Base-by-base conservation (phyloP, 2,113 vertebrate genomes). In the Osmerus eperlanus region DNA sequence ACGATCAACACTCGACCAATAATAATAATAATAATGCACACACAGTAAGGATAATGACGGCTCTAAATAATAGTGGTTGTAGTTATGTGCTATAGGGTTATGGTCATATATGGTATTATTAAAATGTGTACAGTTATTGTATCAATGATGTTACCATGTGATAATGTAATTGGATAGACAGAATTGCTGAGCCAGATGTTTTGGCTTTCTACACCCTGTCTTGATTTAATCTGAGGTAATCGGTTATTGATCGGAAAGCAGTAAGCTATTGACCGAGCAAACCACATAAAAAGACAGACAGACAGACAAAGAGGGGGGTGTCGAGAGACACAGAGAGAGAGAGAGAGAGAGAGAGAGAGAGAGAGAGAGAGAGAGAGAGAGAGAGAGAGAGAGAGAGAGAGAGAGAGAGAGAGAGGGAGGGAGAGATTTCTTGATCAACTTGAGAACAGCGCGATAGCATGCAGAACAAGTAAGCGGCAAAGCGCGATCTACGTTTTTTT, bases 401-500 rank as follows among this genome's bases (percentile, higher is more conserved):
- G 64, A 60, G 71, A 32, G 65, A 56, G 71, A 60, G 58, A 53
- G 73, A 68, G 75, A 25, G 56, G 65, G 69, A 55, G 52, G 73
- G 69, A 28, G 21, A 51, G 72, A 68, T 65, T 16, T 47, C 41
- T 65, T 78, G 70, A 70, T 82, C 76, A 89, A 89, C 86, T 88
- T 87, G 81, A 62, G 15, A 78, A 72, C 83, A 87, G 79, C 84
- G 81, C 85, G 80, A 60, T n/a, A 21, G 85, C 79, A 83, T 82
- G 85, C 84, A 85, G 83, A 83, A 65, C 65, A 84, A 77, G 78
- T 70, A 72, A 81, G 76, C 70, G 75, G 32, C 74, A 51, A 77
- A 74, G 75, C 73, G 73, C 78, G 75, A 52, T 78, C 79, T 83
- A 68, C 68, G 70, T 23, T 23, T 55, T 72, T 36, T 74, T 74